Evolutionary conservation across 2,888 invertebrate genomes (phyloP), one percentile per base, ranked within the genome.

Genomic region (Diplazon laetatorius): DNA sequence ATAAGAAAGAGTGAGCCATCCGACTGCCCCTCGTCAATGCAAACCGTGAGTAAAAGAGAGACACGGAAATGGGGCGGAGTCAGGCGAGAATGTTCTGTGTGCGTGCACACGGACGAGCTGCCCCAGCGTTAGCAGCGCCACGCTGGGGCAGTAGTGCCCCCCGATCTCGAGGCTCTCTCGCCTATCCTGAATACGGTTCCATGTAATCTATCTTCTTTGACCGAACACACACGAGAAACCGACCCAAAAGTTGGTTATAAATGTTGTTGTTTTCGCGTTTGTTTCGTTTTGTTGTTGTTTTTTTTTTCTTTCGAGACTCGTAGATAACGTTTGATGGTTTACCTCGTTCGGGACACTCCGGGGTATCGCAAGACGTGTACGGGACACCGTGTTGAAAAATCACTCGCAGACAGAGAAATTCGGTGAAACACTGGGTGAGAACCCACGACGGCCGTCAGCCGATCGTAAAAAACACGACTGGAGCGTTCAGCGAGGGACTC

Each of bases 391-490:
- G 52, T 50, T 73, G n/a, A n/a, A 72, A 60, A 39, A 44, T 80
- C 70, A 46, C 65, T 74, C 52, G 35, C 16, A 25, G 50, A 42
- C 48, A 46, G 62, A 63, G 72, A 83, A 72, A 66, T 68, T 68
- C 44, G 65, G 37, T 62, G 75, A 80, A 80, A 78, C 70, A 80
- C 66, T 59, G 65, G 75, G 60, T 59, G 75, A n/a, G n/a, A 82
- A 74, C 72, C 70, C 63, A 78, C 73, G 80, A 83, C 80, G 74
- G 81, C 82, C 82, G 76, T 83, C 84, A 81, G 80, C 84, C 83
- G 83, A 84, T 82, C 80, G 78, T 83, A 84, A 84, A 71, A 85
- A 84, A 82, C 80, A 80, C 85, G 86, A 86, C 84, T 85, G 82
- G 44, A 80, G 83, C 86, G 83, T 68, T 80, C 52, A n/a, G 8